Conservation (phyloP, 35 echinoderm and acorn worm species). For the Anneissia japonica region DNA sequence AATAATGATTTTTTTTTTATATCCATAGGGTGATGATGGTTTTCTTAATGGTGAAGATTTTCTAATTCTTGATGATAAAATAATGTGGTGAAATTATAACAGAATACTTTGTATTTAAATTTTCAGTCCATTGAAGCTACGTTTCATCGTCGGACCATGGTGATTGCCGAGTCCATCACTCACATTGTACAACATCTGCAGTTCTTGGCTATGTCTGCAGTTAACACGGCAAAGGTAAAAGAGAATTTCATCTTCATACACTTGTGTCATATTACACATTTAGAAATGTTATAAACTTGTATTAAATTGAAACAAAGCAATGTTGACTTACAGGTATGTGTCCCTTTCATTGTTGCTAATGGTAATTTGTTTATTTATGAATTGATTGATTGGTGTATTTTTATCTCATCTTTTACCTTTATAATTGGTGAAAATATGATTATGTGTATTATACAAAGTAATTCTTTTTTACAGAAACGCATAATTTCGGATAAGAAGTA, state of each 20-base stretch:
- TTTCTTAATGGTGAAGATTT: too few species aligned
- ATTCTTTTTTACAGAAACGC: slow-evolving; percentile 75
- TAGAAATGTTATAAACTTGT: not conserved
- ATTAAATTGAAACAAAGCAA: not conserved
- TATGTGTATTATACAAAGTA: too few species aligned
- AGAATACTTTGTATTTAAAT: too few species aligned
- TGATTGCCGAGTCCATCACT: slow-evolving; percentile 93
- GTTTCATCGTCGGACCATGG: slow-evolving; percentile 94
- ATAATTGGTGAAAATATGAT: too few species aligned
- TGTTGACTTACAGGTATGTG: not conserved
- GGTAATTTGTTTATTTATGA: too few species aligned
- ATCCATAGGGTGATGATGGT: too few species aligned
- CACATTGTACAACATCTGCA: slow-evolving; percentile 96
- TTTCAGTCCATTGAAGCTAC: slow-evolving; percentile 85
- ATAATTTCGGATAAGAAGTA: slow-evolving; percentile 99
- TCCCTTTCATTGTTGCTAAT: not conserved
- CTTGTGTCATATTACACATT: not conserved
- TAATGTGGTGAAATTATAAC: too few species aligned
- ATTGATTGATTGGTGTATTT: too few species aligned
- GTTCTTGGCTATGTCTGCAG: slow-evolving; percentile 81
- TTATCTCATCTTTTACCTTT: too few species aligned
- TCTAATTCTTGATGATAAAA: too few species aligned
- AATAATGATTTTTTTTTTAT: too few species aligned
- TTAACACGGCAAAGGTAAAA: slow-evolving; percentile 84
- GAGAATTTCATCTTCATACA: not conserved